Percentiles rank a stretch among this genome's conserved stretches.
phyloP scores from a whole-genome alignment of 2,888 invertebrate genomes.

The Ecliptopera silaceata region DNA sequence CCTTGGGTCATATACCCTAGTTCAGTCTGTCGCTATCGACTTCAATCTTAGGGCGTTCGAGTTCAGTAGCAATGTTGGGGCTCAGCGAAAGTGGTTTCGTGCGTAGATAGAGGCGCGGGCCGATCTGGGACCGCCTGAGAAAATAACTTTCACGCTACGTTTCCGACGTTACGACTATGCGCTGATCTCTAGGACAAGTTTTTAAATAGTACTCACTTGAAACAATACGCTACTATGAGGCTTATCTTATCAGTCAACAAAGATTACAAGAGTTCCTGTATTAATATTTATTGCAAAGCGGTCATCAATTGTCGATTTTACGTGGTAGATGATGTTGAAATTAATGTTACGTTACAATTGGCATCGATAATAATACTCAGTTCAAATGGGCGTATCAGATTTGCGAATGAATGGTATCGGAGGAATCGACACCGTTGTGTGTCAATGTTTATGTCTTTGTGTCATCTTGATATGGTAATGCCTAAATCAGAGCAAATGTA shows the following conservation, averaged over 20 bases:
- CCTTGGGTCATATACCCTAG: not conserved
- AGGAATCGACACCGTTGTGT: slow-evolving; percentile 23
- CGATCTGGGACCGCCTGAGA: slow-evolving; percentile 69
- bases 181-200: slow-evolving; percentile 56
- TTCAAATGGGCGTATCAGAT: slow-evolving; percentile 45
- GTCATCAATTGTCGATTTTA: slow-evolving; percentile 5
- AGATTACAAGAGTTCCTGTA: slow-evolving; percentile 24
- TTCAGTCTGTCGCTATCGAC: slow-evolving; percentile 16
- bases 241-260: slow-evolving; percentile 26
- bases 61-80: slow-evolving; percentile 57
- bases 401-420: slow-evolving; percentile 42
- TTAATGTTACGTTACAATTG: slow-evolving; percentile 47
- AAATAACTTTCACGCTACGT: slow-evolving; percentile 80
- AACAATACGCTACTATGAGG: slow-evolving; percentile 18
- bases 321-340: slow-evolving; percentile 34
- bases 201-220: slow-evolving; percentile 30
- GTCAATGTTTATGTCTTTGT: slow-evolving; percentile 20
- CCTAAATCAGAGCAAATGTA: slow-evolving; percentile 6
- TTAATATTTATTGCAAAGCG: slow-evolving; percentile 17
- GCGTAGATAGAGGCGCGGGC: slow-evolving; percentile 58
- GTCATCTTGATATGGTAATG: slow-evolving; percentile 11
- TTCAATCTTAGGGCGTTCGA: slow-evolving; percentile 47
- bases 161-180: slow-evolving; percentile 57
- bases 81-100: slow-evolving; percentile 77
- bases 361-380: slow-evolving; percentile 51